Conservation (phyloP, 2,113 vertebrate species). For the Lepisosteus oculatus region DNA sequence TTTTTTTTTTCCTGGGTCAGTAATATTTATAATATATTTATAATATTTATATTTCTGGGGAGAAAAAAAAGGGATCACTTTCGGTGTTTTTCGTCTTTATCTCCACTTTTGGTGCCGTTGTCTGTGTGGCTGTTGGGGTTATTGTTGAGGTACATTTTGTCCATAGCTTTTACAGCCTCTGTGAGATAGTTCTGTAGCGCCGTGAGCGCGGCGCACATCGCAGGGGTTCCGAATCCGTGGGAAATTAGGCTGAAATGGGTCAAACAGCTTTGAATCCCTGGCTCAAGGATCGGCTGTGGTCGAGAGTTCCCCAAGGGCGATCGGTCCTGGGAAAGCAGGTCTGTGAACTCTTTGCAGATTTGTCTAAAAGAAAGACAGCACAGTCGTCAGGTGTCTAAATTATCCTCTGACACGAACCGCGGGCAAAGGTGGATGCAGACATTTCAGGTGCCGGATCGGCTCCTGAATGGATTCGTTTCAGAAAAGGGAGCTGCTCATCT, state of each 20-base stretch:
- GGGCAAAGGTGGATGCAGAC: too few species aligned
- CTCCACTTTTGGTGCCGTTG: constrained; percentile 91
- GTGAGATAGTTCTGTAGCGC: constrained; percentile 99
- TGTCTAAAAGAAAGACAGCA: constrained; percentile 74
- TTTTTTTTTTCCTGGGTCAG: constrained; percentile 53
- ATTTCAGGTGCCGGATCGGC: too few species aligned
- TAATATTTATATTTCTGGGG: constrained; percentile 66
- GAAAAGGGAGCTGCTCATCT: too few species aligned
- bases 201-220: constrained; percentile 92
- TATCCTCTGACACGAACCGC: background rate
- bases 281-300: constrained; percentile 96
- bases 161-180: constrained; percentile 99
- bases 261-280: constrained; percentile 98
- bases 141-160: constrained; percentile 99
- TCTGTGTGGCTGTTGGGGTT: constrained; percentile 97
- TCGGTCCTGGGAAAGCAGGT: constrained; percentile 99
- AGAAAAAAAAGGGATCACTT: constrained; percentile 71
- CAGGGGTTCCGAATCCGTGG: constrained; percentile 96
- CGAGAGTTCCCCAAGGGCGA: constrained; percentile 96
- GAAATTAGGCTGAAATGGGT: constrained; percentile 99
- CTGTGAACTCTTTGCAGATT: constrained; percentile 99
- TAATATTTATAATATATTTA: constrained; percentile 72
- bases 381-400: constrained; percentile 35
- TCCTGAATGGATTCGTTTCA: too few species aligned
- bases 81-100: constrained; percentile 99